These are phyloP conservation scores for Melanophora roralis DNA, from an alignment of 2,888 invertebrate genomes.

Conservation along the genomic window DNA sequence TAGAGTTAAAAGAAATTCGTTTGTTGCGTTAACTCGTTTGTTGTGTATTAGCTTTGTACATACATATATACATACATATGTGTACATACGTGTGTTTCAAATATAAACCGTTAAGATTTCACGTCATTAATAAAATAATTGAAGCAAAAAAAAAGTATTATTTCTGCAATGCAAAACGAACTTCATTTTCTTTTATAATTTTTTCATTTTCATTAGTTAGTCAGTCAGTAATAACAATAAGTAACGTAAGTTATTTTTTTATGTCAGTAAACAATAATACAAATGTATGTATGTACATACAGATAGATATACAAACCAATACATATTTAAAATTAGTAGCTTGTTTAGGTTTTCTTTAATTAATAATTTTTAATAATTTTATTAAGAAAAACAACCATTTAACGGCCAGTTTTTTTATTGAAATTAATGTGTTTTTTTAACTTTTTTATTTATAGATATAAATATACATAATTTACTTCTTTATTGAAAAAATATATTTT, in stretches of 20 bases:
- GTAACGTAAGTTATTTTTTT: conserved; percentile 32
- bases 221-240: conserved; percentile 52
- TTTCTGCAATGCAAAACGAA: conserved; percentile 55
- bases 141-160: conserved; percentile 48
- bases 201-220: conserved; percentile 27
- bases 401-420: conserved; percentile 36
- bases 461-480: conserved; percentile 42
- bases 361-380: background rate
- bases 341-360: conserved; percentile 3
- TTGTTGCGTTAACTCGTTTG: background rate
- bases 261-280: conserved; percentile 1
- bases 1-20: background rate
- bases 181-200: conserved; percentile 37
- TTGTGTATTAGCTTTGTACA: too few relatives aligned
- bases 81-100: background rate
- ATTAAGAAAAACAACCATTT: background rate
- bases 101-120: conserved; percentile 23
- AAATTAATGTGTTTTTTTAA: conserved; percentile 54
- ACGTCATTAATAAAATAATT: background rate
- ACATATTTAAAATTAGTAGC: conserved; percentile 19
- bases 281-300: background rate
- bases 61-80: background rate
- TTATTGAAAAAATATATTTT: conserved; percentile 28
- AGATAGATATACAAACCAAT: background rate
- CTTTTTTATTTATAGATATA: conserved; percentile 46